These are phyloP conservation scores for Melieria omissa DNA, from an alignment of 2,888 invertebrate species.

Conservation along the genomic window DNA sequence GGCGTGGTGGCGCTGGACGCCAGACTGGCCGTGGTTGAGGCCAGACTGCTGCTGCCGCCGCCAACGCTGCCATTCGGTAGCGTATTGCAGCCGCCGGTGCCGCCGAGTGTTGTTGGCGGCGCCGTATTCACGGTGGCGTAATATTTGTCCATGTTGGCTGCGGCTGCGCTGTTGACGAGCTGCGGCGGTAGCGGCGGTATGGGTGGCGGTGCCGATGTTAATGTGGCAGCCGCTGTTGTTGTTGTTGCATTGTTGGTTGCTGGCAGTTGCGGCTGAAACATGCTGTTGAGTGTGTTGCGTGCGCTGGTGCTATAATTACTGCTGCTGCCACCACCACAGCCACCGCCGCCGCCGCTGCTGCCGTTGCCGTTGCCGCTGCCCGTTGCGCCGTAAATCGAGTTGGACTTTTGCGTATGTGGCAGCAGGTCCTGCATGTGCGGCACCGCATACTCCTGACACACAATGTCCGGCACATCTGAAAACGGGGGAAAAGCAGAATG, in stretches of 20 bases:
- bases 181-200: conserved; percentile 34
- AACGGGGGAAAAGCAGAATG: not conserved
- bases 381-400: conserved; percentile 56
- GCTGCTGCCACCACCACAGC: conserved; percentile 47
- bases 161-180: conserved; percentile 1
- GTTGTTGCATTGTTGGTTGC: conserved; percentile 31
- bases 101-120: conserved; percentile 45
- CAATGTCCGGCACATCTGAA: conserved; percentile 72
- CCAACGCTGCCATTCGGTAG: conserved; percentile 67
- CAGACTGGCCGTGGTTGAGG: conserved; percentile 51
- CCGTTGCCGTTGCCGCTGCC: conserved; percentile 43
- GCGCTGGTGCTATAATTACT: conserved; percentile 59
- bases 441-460: conserved; percentile 74
- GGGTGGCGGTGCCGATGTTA: conserved; percentile 43
- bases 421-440: conserved; percentile 71
- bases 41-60: conserved; percentile 52
- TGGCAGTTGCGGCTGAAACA: conserved; percentile 61
- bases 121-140: conserved; percentile 74
- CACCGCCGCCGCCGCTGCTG: conserved; percentile 43
- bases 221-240: conserved; percentile 55
- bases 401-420: conserved; percentile 57
- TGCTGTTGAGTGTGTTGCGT: conserved; percentile 66
- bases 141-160: conserved; percentile 67
- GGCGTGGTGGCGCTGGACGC: conserved; percentile 57
- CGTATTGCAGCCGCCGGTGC: conserved; percentile 68